phyloP scores from a whole-genome alignment of 1,140 invertebrate species.

The Leptopilina clavipes region DNA sequence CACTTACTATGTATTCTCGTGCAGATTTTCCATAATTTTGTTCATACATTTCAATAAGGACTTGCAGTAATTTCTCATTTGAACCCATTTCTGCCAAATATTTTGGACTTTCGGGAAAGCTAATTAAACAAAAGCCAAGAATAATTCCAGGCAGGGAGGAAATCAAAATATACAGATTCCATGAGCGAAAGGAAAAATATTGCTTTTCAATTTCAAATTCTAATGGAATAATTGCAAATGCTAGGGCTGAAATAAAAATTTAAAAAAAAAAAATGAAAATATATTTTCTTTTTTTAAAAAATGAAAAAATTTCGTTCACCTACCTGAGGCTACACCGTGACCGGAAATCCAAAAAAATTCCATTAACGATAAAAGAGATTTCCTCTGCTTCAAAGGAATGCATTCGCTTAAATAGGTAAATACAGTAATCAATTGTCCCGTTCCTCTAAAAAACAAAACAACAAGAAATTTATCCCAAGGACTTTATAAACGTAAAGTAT shows the following conservation, averaged over 20 bases:
- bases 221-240: constrained; percentile 75
- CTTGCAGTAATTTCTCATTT: constrained; percentile 72
- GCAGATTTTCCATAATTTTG: constrained; percentile 74
- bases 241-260: constrained; percentile 70
- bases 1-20: constrained; percentile 75
- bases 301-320: neutral
- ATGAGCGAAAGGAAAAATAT: constrained; percentile 70
- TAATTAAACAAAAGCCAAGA: constrained; percentile 59
- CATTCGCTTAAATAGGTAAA: constrained; percentile 79
- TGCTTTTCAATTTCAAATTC: constrained; percentile 61
- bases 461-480: too few relatives aligned
- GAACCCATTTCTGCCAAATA: constrained; percentile 74
- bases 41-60: constrained; percentile 75
- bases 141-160: constrained; percentile 55
- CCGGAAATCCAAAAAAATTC: constrained; percentile 76
- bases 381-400: constrained; percentile 74
- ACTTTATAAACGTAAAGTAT: too few relatives aligned
- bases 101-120: constrained; percentile 75
- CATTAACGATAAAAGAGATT: constrained; percentile 76
- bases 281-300: too few relatives aligned
- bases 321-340: constrained; percentile 25
- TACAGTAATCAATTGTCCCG: constrained; percentile 76
- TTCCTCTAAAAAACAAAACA: constrained; percentile 71
- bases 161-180: constrained; percentile 72
- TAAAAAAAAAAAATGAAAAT: too few relatives aligned